These are phyloP conservation scores for Torymus texanus DNA, from an alignment of 2,888 invertebrate genomes.

Conservation along the genomic window DNA sequence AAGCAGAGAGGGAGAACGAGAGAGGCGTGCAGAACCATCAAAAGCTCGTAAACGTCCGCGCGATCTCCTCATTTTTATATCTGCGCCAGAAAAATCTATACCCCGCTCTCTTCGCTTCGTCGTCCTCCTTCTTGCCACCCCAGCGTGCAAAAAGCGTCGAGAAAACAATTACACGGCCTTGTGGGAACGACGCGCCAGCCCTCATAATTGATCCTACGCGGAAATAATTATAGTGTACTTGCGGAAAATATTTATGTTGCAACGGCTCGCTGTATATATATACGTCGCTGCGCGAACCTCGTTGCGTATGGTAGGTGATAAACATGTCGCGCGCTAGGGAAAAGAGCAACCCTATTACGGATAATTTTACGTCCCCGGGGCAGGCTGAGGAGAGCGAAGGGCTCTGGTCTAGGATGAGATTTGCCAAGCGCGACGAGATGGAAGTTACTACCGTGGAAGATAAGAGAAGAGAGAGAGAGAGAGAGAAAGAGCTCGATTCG, in stretches of 20 bases:
- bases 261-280: not conserved
- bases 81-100: too few species aligned
- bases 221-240: slow-evolving; percentile 45
- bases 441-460: not conserved
- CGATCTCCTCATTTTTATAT: too few species aligned
- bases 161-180: not conserved
- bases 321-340: slow-evolving; percentile 35
- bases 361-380: slow-evolving; percentile 47
- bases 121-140: not conserved
- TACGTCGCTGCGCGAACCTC: not conserved
- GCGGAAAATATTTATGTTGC: slow-evolving; percentile 41
- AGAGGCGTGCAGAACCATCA: too few species aligned
- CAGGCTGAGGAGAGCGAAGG: not conserved
- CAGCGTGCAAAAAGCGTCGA: not conserved
- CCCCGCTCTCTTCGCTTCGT: not conserved
- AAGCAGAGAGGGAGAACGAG: too few species aligned
- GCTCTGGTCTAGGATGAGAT: not conserved
- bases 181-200: slow-evolving; percentile 18
- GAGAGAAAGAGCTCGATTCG: not conserved
- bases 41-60: too few species aligned
- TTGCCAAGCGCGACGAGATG: not conserved
- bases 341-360: slow-evolving; percentile 43
- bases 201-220: slow-evolving; percentile 41
- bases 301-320: slow-evolving; percentile 8
- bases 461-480: not conserved